phyloP scores from a whole-genome alignment of 2,113 vertebrate species.

The Procavia capensis region DNA sequence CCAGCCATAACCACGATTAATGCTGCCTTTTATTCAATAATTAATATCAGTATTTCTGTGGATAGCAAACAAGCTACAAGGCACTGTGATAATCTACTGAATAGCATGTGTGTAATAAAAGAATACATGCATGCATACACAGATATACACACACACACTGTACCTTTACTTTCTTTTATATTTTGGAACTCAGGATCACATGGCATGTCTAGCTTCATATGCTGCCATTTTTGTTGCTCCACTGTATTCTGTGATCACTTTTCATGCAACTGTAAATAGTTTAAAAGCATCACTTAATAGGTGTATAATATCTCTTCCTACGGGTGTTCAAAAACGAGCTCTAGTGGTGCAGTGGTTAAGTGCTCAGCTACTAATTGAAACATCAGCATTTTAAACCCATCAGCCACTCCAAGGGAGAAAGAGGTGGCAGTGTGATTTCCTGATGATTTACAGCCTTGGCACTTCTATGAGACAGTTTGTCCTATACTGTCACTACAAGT shows the following conservation, averaged over 20 bases:
- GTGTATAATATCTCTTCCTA: neutral
- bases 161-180: neutral
- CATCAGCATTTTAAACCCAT: neutral
- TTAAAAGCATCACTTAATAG: neutral
- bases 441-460: neutral
- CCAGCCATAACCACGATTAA: neutral
- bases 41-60: neutral
- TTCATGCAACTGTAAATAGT: neutral
- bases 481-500: neutral
- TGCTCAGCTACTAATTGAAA: neutral
- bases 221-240: neutral
- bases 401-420: neutral
- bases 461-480: neutral
- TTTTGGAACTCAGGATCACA: neutral
- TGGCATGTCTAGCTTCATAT: neutral
- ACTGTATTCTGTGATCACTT: neutral
- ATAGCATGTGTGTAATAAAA: neutral
- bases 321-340: neutral
- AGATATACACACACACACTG: too few relatives aligned
- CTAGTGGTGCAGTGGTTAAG: neutral
- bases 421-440: neutral
- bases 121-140: too few relatives aligned
- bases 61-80: neutral
- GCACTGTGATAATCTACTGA: neutral
- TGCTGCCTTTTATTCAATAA: constrained; percentile 1